Percentiles rank a stretch among this genome's conserved stretches.
phyloP scores from a whole-genome alignment of 2,113 vertebrate genomes.

The Zeus faber region DNA sequence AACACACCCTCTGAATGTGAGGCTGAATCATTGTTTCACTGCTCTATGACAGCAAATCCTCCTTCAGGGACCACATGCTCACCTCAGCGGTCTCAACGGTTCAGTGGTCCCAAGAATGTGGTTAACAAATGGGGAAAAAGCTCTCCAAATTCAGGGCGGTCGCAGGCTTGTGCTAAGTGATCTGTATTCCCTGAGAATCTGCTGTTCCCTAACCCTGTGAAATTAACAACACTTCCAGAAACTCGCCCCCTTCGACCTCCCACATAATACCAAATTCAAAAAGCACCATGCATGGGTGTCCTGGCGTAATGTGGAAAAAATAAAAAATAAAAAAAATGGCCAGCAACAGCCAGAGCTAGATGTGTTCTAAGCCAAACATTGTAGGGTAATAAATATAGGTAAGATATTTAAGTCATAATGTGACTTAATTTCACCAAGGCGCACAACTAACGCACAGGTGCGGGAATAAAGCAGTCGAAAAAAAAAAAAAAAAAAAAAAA shows the following conservation, averaged over 20 bases:
- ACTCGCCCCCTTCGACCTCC: slow-evolving; percentile 86
- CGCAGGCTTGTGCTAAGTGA: slow-evolving; percentile 97
- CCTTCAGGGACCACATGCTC: slow-evolving; percentile 81
- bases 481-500: no score
- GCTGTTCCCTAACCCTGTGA: slow-evolving; percentile 99
- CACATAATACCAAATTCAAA: slow-evolving; percentile 99
- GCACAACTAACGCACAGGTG: no score
- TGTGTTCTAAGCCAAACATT: slow-evolving; percentile 16
- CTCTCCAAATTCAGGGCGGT: slow-evolving; percentile 84
- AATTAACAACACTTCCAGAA: slow-evolving; percentile 99
- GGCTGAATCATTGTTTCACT: slow-evolving; percentile 73
- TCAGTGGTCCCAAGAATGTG: slow-evolving; percentile 85
- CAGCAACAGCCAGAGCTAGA: slow-evolving; percentile 71
- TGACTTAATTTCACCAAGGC: no score
- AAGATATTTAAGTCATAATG: no score
- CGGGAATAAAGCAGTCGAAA: no score
- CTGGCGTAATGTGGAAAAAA: slow-evolving; percentile 90
- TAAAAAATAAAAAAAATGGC: no score
- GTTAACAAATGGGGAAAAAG: slow-evolving; percentile 91
- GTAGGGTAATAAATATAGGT: no score
- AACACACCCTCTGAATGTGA: slow-evolving; percentile 41
- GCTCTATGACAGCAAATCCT: slow-evolving; percentile 80
- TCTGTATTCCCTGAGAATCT: slow-evolving; percentile 99
- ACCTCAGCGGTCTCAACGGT: slow-evolving; percentile 84
- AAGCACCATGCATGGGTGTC: slow-evolving; percentile 98